These are phyloP conservation scores for Macrobrachium rosenbergii DNA, from an alignment of 1,140 invertebrate genomes.

Conservation along the genomic window DNA sequence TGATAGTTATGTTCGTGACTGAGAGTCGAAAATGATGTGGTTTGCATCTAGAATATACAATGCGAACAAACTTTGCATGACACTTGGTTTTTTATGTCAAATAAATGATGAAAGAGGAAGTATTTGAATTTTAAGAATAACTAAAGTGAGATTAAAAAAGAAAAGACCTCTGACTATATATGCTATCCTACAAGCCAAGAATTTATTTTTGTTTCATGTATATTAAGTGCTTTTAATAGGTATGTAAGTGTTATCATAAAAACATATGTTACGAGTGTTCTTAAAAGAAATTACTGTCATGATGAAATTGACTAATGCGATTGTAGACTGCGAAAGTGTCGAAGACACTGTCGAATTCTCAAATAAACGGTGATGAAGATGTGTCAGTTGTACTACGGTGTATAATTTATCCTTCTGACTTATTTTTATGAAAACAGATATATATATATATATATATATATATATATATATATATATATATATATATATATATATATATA, in stretches of 20 bases:
- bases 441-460: not conserved
- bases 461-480: not conserved
- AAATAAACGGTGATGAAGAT: constrained; percentile 19
- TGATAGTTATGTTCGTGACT: no score
- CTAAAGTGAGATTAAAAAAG: constrained; percentile 4
- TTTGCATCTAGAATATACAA: no score
- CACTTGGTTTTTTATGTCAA: no score
- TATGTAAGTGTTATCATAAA: constrained; percentile 38
- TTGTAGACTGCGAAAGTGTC: constrained; percentile 1
- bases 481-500: not conserved
- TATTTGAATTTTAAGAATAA: not conserved
- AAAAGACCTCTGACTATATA: not conserved
- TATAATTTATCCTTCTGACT: constrained; percentile 3
- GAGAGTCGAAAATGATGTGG: no score
- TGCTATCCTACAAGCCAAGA: not conserved
- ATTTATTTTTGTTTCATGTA: constrained; percentile 3
- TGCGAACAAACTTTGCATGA: no score
- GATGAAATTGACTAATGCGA: constrained; percentile 3
- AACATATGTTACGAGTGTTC: not conserved
- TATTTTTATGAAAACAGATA: not conserved
- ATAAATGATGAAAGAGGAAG: no score
- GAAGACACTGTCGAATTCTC: constrained; percentile 1
- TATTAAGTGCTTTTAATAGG: constrained; percentile 34
- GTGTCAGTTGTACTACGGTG: constrained; percentile 11
- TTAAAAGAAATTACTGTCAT: not conserved